These are phyloP conservation scores for Sycophaga agraensis DNA, from an alignment of 1,140 invertebrate genomes.

Conservation along the genomic window DNA sequence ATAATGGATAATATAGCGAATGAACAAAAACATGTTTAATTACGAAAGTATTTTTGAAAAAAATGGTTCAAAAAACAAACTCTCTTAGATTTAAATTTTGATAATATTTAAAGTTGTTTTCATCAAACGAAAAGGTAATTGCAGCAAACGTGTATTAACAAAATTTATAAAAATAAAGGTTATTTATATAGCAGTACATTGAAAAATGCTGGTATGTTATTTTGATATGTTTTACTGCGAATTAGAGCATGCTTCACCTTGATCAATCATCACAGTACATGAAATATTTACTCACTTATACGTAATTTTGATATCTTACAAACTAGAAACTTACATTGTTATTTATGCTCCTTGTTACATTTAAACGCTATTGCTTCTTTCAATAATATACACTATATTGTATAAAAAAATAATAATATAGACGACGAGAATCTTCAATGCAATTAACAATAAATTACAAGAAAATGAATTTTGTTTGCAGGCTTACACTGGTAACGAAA, in stretches of 20 bases:
- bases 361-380: conserved; percentile 5
- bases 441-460: conserved; percentile 3
- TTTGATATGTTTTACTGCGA: conserved; percentile 3
- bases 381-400: conserved; percentile 1
- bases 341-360: conserved; percentile 5
- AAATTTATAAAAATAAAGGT: no score
- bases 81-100: no score
- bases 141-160: no score
- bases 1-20: background rate
- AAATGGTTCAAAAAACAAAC: no score
- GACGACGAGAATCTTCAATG: background rate
- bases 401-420: conserved; percentile 18
- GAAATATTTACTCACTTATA: conserved; percentile 14
- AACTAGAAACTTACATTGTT: conserved; percentile 21
- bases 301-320: conserved; percentile 6
- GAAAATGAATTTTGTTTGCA: conserved; percentile 5
- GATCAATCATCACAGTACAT: conserved; percentile 23
- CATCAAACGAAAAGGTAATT: no score
- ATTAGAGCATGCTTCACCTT: conserved; percentile 5
- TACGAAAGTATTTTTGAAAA: background rate
- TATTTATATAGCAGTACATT: no score
- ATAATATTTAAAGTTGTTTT: no score
- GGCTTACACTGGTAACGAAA: background rate
- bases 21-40: background rate
- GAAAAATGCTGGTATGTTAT: background rate